These are phyloP conservation scores for Phortica okadai DNA, from an alignment of 2,888 invertebrate species.

Conservation along the genomic window DNA sequence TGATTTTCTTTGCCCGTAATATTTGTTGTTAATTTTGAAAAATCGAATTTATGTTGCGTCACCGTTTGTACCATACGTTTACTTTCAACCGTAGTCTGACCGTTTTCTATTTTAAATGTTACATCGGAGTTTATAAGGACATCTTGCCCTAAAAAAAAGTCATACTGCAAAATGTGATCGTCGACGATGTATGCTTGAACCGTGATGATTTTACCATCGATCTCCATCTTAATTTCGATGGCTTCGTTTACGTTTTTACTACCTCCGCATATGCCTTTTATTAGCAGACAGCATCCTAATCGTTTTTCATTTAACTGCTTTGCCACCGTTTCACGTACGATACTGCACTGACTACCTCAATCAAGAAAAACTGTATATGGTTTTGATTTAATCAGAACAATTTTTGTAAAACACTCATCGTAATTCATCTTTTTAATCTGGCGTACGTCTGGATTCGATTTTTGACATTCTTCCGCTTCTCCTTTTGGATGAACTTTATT, in stretches of 20 bases:
- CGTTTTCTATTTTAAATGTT: too few relatives aligned
- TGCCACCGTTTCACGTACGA: constrained; percentile 29
- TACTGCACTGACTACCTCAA: constrained; percentile 31
- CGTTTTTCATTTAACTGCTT: constrained; percentile 3
- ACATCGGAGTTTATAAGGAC: constrained; percentile 17
- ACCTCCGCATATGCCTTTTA: constrained; percentile 44
- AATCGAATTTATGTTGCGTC: too few relatives aligned
- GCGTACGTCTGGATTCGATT: too few relatives aligned
- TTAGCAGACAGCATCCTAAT: constrained; percentile 22
- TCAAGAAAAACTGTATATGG: neutral
- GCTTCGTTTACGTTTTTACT: constrained; percentile 22
- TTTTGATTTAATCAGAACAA: neutral
- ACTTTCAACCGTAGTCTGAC: too few relatives aligned
- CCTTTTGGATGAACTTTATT: constrained; percentile 8
- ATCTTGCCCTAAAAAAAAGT: constrained; percentile 40
- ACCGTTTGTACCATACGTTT: too few relatives aligned
- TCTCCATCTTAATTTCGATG: constrained; percentile 28
- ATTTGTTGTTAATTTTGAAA: constrained; percentile 43
- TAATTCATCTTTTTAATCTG: too few relatives aligned
- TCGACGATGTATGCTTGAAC: constrained; percentile 35
- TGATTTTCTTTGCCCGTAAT: too few relatives aligned
- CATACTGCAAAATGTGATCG: constrained; percentile 37
- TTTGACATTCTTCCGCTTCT: too few relatives aligned
- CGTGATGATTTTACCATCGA: constrained; percentile 31
- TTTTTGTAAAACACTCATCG: too few relatives aligned